A percentile compares a stretch with the other conserved stretches of the same genome.
These are phyloP conservation scores for Eupithecia pulchellata DNA, from an alignment of 2,888 invertebrate genomes.

Conservation along the genomic window DNA sequence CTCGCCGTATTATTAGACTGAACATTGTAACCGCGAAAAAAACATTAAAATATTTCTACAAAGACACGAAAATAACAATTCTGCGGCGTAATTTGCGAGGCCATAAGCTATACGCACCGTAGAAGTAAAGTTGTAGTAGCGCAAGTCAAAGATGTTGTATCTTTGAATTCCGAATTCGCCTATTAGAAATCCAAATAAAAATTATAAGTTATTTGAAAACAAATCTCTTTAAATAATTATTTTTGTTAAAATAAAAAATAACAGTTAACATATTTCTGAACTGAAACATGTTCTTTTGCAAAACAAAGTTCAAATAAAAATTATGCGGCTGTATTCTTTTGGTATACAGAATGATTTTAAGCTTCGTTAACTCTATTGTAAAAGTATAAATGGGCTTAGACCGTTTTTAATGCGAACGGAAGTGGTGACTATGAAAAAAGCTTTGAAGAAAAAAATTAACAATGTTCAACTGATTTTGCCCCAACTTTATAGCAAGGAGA, in stretches of 20 bases:
- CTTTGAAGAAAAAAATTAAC: constrained; percentile 6
- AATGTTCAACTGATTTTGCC: constrained; percentile 2
- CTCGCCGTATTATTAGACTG: constrained; percentile 67
- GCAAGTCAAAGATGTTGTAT: background rate
- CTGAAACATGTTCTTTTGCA: too few species aligned
- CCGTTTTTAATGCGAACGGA: constrained; percentile 10
- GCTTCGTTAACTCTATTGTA: constrained; percentile 79
- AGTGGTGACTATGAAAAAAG: constrained; percentile 16
- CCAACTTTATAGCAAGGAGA: background rate
- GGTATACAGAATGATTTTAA: constrained; percentile 81
- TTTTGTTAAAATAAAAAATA: too few species aligned
- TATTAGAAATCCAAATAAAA: too few species aligned
- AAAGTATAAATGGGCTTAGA: constrained; percentile 61
- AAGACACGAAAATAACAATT: constrained; percentile 78
- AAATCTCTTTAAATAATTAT: too few species aligned
- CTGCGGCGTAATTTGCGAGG: constrained; percentile 76
- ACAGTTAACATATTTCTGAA: too few species aligned
- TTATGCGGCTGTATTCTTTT: constrained; percentile 56
- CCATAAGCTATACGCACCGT: constrained; percentile 50
- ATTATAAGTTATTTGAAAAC: too few species aligned
- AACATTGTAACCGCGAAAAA: constrained; percentile 59
- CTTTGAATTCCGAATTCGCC: background rate
- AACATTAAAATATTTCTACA: constrained; percentile 70
- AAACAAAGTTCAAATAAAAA: background rate
- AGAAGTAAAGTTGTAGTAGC: background rate